Conservation (phyloP, 2,797 vertebrate genomes). For the Acomys russatus region DNA sequence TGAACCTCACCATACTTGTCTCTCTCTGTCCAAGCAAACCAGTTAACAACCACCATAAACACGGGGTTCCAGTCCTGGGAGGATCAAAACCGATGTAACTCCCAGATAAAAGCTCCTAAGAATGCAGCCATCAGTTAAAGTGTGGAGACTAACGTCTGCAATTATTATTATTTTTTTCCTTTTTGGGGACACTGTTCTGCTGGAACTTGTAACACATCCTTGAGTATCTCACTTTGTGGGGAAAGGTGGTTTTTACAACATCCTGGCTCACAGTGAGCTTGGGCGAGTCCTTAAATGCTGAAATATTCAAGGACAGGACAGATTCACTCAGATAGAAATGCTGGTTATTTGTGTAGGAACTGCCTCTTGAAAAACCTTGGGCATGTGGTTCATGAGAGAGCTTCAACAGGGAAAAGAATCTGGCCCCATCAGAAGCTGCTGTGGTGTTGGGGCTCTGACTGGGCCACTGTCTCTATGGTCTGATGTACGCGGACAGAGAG, state of each 20-base stretch:
- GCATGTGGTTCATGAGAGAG: not conserved
- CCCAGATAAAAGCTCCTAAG: conserved; percentile 72
- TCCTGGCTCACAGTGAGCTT: not conserved
- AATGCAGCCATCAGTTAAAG: conserved; percentile 73
- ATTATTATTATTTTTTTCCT: conserved; percentile 34
- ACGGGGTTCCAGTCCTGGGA: conserved; percentile 58
- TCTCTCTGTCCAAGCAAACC: conserved; percentile 71
- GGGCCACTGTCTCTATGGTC: not conserved
- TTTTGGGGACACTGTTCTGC: conserved; percentile 26
- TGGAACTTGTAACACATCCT: conserved; percentile 59
- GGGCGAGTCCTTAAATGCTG: conserved; percentile 20
- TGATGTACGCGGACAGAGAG: not conserved
- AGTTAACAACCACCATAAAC: conserved; percentile 72
- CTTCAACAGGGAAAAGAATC: not conserved
- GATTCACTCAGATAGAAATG: conserved; percentile 29
- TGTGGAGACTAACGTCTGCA: conserved; percentile 56
- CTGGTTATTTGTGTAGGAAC: conserved; percentile 28
- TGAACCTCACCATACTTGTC: not conserved
- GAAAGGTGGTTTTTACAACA: conserved; percentile 33
- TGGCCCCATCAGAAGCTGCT: not conserved
- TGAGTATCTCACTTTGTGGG: conserved; percentile 47
- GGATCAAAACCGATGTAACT: conserved; percentile 63
- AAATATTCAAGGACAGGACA: conserved; percentile 27
- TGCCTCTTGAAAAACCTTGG: conserved; percentile 6
- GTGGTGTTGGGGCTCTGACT: not conserved